Evolutionary conservation across 2,888 invertebrate genomes (phyloP), one percentile per base, ranked within the genome.

Genomic region (Amorpha juglandis): DNA sequence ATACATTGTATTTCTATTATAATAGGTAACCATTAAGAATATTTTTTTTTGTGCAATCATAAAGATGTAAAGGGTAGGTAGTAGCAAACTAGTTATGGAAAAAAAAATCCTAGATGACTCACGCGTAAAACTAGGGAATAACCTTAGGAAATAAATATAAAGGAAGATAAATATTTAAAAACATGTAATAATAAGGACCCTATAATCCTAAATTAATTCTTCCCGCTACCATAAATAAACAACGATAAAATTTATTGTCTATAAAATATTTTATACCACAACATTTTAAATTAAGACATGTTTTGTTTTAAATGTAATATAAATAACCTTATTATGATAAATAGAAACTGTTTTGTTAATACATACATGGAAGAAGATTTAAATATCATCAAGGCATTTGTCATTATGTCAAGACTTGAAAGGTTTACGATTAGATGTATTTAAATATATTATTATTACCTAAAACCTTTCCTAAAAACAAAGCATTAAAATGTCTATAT

Each of bases 401-500:
- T 63, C 48, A 63, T 63, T 63, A 19, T 62, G 62, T 62, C 62
- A 62, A 53, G 3, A 4, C 16, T 35, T 55, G 12, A 19, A 42
- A 27, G n/a, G 38, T 19, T 58, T 42, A 4, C 1, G 42, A 42
- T n/a, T n/a, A n/a, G 38, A 58, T 42, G 6, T 58, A 58, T 58
- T 58, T 42, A 19, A 58, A 42, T 58, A 14, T 11, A 27, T 27
- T 52, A n/a, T n/a, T n/a, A n/a, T n/a, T n/a, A n/a, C n/a, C n/a
- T n/a, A n/a, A n/a, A n/a, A n/a, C n/a, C n/a, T n/a, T n/a, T 12
- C n/a, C 3, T 50, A 50, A 50, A 35, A n/a, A 33, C 11, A 33
- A 19, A 27, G 21, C 21, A 35, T 33, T 14, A 66, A 9, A 9
- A 71, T 69, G 69, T 55, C 63, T 6, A 19, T 69, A 16, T 64